Evolutionary conservation across 2,888 invertebrate species (phyloP), one percentile per base, ranked within the genome.

Genomic region (Eumacrocentrus americanus): DNA sequence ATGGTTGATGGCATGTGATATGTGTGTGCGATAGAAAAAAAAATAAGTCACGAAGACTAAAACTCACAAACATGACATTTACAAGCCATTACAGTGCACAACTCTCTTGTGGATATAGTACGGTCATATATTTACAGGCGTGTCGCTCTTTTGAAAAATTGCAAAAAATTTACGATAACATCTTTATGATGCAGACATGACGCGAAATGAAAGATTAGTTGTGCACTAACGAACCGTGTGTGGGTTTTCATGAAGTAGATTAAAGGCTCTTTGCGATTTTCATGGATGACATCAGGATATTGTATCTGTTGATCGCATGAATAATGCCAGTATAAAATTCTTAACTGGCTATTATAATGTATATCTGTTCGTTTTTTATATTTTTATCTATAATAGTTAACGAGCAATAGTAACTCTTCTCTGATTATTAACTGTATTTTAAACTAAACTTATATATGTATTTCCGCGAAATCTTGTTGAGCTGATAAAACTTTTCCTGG

Each of bases 191-290:
- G 16, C 25, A n/a, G n/a, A 47, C 38, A 18, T 59, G 51, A 51
- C 37, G 50, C 29, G 42, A 65, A 65, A 62, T 62, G 57, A 64
- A 55, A 56, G 62, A 64, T 64, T 58, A 61, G 60, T 25, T 57
- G 40, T 57, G 51, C 47, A 48, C 58, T 63, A 67, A 65, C 59
- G 57, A 65, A 63, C 48, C 52, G 42, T 46, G 20, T 22, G 25
- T n/a, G 5, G 44, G 47, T n/a, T 38, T 46, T 54, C 25, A 20
- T 46, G 18, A 42, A 42, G 37, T n/a, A n/a, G n/a, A 53, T 38
- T 54, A 40, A 59, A 54, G 48, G 47, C 23, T 47, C 25, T 53
- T 22, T 54, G 22, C 14, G 14, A 23, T 47, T 53, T 53, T 48
- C 20, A 44, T 23, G 25, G 51, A 22, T 58, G n/a, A n/a, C n/a